phyloP scores from a whole-genome alignment of 2,888 invertebrate genomes.

The Troides aeacus region DNA sequence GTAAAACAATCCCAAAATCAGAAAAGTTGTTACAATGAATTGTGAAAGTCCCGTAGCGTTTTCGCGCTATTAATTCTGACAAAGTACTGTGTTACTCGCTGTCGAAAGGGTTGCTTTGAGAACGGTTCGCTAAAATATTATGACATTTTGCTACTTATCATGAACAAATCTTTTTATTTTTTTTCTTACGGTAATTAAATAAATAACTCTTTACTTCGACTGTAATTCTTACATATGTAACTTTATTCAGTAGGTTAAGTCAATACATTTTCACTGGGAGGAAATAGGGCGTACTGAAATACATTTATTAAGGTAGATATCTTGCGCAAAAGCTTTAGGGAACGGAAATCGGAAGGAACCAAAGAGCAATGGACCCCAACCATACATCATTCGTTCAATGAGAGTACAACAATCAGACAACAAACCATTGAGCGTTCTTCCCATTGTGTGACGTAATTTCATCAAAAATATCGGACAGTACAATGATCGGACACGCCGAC shows the following conservation, averaged over 20 bases:
- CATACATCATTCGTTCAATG: conserved; percentile 76
- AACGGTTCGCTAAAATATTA: conserved; percentile 66
- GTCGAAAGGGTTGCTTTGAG: conserved; percentile 69
- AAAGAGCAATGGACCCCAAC: conserved; percentile 46
- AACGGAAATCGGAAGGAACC: conserved; percentile 68
- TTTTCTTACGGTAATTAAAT: conserved; percentile 25
- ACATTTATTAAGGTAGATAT: conserved; percentile 54
- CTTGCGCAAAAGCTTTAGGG: conserved; percentile 61
- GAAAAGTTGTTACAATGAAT: conserved; percentile 61
- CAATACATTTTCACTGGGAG: not conserved
- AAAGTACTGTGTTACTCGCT: conserved; percentile 60
- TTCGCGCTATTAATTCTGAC: conserved; percentile 76
- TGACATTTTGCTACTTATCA: conserved; percentile 53
- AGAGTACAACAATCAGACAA: conserved; percentile 74
- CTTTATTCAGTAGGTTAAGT: not conserved
- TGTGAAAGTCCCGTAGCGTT: conserved; percentile 53
- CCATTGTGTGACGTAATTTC: conserved; percentile 76
- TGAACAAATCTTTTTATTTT: conserved; percentile 31
- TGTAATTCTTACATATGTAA: not conserved
- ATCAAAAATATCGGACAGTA: conserved; percentile 76
- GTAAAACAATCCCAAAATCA: conserved; percentile 76
- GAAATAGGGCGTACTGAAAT: conserved; percentile 29
- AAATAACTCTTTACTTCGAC: conserved; percentile 4
- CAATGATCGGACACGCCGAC: conserved; percentile 65
- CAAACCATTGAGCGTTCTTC: conserved; percentile 65